Base-by-base conservation (phyloP, 2,113 vertebrate genomes). In the Cavia porcellus region DNA sequence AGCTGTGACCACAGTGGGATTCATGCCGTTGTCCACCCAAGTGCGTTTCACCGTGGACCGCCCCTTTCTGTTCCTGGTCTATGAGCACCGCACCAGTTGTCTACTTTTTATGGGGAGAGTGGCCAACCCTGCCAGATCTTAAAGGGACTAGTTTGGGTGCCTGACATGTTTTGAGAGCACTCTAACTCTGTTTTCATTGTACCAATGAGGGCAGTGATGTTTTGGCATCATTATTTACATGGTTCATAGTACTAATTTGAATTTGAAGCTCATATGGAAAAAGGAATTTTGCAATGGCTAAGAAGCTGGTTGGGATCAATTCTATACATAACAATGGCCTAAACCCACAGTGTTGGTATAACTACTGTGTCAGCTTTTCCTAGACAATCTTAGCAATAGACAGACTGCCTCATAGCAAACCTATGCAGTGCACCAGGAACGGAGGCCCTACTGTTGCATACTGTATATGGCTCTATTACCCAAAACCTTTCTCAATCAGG, bases 11-110 rank as follows among this genome's bases (percentile, higher is more conserved):
- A 99, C 98, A 0, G 99, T 99, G 8, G 99, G 99, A 59, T 99
- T 99, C 98, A 99, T 99, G 99, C 99, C 99, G 0, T 98, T 99
- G 79, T 99, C 99, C 30, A 98, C 99, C 55, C 99, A 99, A 98
- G 99, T 98, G 70, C 99, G 99, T 32, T 99, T 99, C 17, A 72
- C 98, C 0, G 98, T 99, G 0, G 99, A 99, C 96, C 99, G 98
- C 0, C 99, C 99, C 10, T 99, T 99, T 96, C 97, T 99, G 90
- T 99, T 99, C 96, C 98, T 99, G 22, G 98, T 99, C 98, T 99
- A 99, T 0, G 99, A 99, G 94, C 99, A 99, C 55, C 99, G 99
- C 81, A 99, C 99, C 70, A 99, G 99, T 90, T 99, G 99, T 96
- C 98, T 99, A 0, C 99, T 99, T 64, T 99, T 99, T 98, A 99